Evolutionary conservation across 2,113 vertebrate genomes (phyloP), one percentile per base, ranked within the genome.

Genomic region (Tiliqua scincoides): DNA sequence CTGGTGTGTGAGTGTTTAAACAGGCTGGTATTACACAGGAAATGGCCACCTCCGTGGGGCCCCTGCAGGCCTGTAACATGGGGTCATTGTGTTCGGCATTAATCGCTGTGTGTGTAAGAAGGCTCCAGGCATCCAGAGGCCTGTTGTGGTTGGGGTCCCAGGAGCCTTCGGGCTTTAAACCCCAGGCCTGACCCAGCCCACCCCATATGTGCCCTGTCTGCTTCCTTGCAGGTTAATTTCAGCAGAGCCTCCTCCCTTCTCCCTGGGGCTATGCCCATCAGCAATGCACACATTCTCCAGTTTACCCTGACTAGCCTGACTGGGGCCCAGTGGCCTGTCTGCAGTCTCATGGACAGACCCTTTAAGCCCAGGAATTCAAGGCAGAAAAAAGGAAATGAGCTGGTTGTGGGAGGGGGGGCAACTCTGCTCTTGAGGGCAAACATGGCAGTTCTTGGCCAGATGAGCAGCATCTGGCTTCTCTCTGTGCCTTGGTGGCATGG

Each of bases 21-120:
- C 96, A 97, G 96, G 96, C 96, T 97, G 96, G 96, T 96, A 97
- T 97, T 96, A 95, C 96, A 96, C 96, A 97, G 96, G 96, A 97
- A 97, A 96, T 85, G 94, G 96, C 96, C 96, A 96, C 96, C 95
- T 96, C 95, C 95, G 95, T 95, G 94, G 84, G 96, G 95, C 94
- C 95, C 96, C 96, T 88, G 93, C 94, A 95, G 95, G 93, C 95
- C 94, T 92, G 93, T 93, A 96, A 96, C 95, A 94, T 94, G 96
- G 96, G 96, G 96, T 96, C 95, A 96, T 95, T 95, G 95, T 95
- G 94, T 94, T 96, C 92, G 95, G 95, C 96, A 94, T 96, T 96
- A 96, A 96, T 96, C 95, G 95, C 95, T 71, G 73, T 20, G 14
- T n/a, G 43, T 12, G 37, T 18, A 40, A n/a, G 61, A 6, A 2